phyloP scores from a whole-genome alignment of 2,888 invertebrate species.

The Orgyia antiqua region DNA sequence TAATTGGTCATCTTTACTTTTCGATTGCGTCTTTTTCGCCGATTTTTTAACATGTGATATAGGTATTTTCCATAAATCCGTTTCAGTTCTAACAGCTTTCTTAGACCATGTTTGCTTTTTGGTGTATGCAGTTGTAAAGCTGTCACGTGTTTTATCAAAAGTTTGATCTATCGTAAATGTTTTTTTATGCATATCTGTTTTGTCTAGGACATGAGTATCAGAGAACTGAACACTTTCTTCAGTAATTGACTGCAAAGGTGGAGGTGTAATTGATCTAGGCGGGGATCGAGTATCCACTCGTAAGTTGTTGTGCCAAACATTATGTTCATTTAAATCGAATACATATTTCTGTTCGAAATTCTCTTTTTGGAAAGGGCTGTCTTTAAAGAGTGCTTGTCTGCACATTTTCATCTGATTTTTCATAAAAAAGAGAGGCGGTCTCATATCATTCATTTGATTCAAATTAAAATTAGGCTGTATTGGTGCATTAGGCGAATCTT shows the following conservation, averaged over 20 bases:
- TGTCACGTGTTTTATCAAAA: constrained; percentile 47
- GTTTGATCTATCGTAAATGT: constrained; percentile 68
- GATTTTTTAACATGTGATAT: constrained; percentile 39
- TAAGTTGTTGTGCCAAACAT: constrained; percentile 55
- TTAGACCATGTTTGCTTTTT: constrained; percentile 59
- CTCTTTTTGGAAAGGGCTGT: constrained; percentile 48
- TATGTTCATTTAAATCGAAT: constrained; percentile 45
- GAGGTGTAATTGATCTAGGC: constrained; percentile 55
- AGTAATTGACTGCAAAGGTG: constrained; percentile 67
- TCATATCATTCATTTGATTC: constrained; percentile 38
- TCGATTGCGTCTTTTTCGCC: constrained; percentile 38
- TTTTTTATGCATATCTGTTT: constrained; percentile 44
- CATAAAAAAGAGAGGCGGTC: constrained; percentile 37
- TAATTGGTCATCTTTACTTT: constrained; percentile 38
- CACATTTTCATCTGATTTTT: constrained; percentile 54
- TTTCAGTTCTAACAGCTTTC: constrained; percentile 50
- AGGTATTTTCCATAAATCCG: constrained; percentile 62
- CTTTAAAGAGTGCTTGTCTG: constrained; percentile 59
- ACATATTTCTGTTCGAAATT: constrained; percentile 39
- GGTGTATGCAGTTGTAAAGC: constrained; percentile 24
- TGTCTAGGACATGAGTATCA: constrained; percentile 49
- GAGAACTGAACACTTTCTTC: constrained; percentile 65
- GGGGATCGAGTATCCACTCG: constrained; percentile 48
- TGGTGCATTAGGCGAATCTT: constrained; percentile 66
- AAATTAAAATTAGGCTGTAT: constrained; percentile 35